A percentile compares a stretch with the other conserved stretches of the same genome.
Evolutionary conservation across 2,888 invertebrate genomes (phyloP).

Genomic region (Agriopis aurantiaria): DNA sequence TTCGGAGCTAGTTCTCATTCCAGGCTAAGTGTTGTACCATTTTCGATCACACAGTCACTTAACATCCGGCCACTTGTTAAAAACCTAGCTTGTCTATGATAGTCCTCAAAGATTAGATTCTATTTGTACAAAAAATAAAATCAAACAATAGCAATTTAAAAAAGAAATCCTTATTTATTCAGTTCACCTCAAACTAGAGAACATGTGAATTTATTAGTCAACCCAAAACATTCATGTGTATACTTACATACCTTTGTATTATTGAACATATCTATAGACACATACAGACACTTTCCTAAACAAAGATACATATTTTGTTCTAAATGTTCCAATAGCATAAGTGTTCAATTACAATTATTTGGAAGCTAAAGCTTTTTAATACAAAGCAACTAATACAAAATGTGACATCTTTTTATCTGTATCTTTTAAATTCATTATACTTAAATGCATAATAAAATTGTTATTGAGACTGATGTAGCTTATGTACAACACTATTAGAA

Average conservation of each 20-base stretch:
- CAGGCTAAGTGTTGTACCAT: too few species aligned
- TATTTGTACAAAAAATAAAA: neutral
- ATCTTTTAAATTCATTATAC: neutral
- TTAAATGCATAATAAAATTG: neutral
- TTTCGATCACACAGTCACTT: too few species aligned
- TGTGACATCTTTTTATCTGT: constrained; percentile 5
- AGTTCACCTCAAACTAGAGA: constrained; percentile 26
- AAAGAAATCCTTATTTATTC: constrained; percentile 13
- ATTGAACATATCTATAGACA: neutral
- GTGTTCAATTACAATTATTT: neutral
- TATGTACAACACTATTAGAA: constrained; percentile 7
- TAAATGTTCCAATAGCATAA: constrained; percentile 21
- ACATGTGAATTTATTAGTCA: constrained; percentile 18
- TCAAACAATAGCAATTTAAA: constrained; percentile 13
- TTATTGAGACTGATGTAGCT: constrained; percentile 10
- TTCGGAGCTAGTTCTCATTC: too few species aligned
- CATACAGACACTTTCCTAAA: neutral
- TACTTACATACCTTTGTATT: neutral
- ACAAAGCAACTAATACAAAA: constrained; percentile 18
- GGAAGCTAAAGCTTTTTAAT: constrained; percentile 9
- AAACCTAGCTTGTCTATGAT: too few species aligned
- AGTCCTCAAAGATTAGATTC: too few species aligned
- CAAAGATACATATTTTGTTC: constrained; percentile 18
- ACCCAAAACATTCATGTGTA: neutral
- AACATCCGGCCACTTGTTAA: too few species aligned